Evolutionary conservation across 2,888 invertebrate genomes (phyloP).

Genomic region (Tetropium fuscum): DNA sequence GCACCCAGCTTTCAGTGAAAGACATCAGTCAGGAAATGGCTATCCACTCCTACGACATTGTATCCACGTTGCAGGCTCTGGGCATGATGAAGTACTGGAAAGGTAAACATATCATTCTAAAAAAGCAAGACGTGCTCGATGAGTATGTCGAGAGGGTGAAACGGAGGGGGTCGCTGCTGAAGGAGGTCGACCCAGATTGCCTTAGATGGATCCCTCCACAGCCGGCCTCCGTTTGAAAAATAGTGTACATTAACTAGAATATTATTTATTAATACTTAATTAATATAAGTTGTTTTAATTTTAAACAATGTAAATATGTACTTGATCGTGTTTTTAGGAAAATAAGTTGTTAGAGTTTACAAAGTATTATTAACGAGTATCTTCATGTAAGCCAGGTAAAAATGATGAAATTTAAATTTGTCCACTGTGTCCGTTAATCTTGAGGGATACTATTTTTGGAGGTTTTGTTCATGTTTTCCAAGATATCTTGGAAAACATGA

Average conservation of each 20-base stretch:
- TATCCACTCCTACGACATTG: conserved; percentile 97
- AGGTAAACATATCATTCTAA: conserved; percentile 91
- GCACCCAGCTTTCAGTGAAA: conserved; percentile 91
- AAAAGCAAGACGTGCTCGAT: conserved; percentile 94
- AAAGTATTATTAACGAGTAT: too few relatives aligned
- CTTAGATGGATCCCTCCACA: conserved; percentile 89
- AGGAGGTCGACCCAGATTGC: conserved; percentile 88
- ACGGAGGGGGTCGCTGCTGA: conserved; percentile 79
- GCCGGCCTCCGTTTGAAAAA: conserved; percentile 62
- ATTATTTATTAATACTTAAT: conserved; percentile 23
- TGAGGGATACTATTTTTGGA: too few relatives aligned
- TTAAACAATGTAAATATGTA: too few relatives aligned
- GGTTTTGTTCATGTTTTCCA: too few relatives aligned
- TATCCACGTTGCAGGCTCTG: conserved; percentile 92
- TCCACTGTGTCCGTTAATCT: too few relatives aligned
- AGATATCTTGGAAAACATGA: too few relatives aligned
- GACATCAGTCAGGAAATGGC: conserved; percentile 93
- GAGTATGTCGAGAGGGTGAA: conserved; percentile 89
- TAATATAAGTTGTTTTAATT: too few relatives aligned
- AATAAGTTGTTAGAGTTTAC: too few relatives aligned
- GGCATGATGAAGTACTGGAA: conserved; percentile 99
- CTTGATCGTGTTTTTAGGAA: too few relatives aligned
- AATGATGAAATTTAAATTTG: too few relatives aligned
- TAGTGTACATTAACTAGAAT: conserved; percentile 20
- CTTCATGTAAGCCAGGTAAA: too few relatives aligned